phyloP scores from a whole-genome alignment of 2,113 vertebrate species.

The Cygnus atratus region DNA sequence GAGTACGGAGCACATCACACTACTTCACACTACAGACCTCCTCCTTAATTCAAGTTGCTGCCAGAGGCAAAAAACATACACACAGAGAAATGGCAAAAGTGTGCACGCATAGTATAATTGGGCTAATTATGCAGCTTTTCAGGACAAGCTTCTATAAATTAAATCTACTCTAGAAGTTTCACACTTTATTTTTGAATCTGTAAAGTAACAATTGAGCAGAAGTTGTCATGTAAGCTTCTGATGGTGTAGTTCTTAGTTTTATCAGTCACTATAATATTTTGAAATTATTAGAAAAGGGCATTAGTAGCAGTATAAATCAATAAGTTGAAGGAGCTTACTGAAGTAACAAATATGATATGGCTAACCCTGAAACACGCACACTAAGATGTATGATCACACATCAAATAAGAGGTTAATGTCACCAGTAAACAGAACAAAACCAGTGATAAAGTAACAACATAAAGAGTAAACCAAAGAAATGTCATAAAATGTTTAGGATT shows the following conservation, averaged over 20 bases:
- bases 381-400: background rate
- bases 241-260: background rate
- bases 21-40: background rate
- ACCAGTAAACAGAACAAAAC: background rate
- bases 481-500: background rate
- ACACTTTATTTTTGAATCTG: background rate
- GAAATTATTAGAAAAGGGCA: background rate
- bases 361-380: background rate
- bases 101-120: background rate
- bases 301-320: background rate
- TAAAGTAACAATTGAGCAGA: background rate
- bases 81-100: background rate
- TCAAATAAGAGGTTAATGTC: background rate
- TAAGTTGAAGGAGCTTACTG: background rate
- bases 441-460: background rate
- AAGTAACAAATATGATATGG: background rate
- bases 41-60: background rate
- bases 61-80: background rate
- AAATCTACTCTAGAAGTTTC: background rate
- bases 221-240: background rate
- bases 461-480: background rate
- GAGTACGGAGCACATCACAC: background rate
- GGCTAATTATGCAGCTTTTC: background rate
- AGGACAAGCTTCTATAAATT: background rate
- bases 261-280: background rate